Evolutionary conservation across 35 echinoderm and acorn worm genomes (phyloP), one percentile per base, ranked within the genome.

Genomic region (Strongylocentrotus purpuratus): DNA sequence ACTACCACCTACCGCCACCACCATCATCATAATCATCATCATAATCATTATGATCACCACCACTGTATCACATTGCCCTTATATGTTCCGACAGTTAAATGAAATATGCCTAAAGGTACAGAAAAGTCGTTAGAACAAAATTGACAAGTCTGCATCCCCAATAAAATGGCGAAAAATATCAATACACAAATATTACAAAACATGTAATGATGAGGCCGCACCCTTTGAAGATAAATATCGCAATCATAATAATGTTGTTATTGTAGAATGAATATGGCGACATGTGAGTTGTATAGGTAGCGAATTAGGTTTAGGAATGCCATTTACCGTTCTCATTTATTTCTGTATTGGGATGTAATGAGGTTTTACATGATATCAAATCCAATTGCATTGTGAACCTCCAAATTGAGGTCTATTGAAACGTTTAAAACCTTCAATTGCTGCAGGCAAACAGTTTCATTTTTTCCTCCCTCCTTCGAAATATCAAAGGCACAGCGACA

Each of bases 321-420:
- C 65, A n/a, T 31, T 31, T 78, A 7, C 28, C 65, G 20, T n/a
- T 22, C 25, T 78, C 20, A 22, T n/a, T 78, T 78, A 78, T n/a
- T 28, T 22, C 28, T 78, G 65, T 8, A 78, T 78, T 78, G 65
- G 4, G 65, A n/a, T 78, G 65, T 78, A 78, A 78, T 78, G 65
- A 78, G 65, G 65, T 78, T 78, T 59, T 78, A 78, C 65, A 78
- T 78, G 65, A 78, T 28, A 78, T 78, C 65, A 78, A 78, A 78
- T 28, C 20, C 65, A n/a, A 78, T 78, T 78, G n/a, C 65, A 28
- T 78, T 59, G 20, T 78, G 65, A 18, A 78, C 22, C 65, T 6
- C 65, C 25, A 78, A 28, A 78, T 78, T 78, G 22, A 78, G 65
- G 65, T 78, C 65, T 28, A 78, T 78, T 78, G 65, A 78, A 78